A percentile compares a stretch with the other conserved stretches of the same genome.
Conservation (phyloP, 2,113 vertebrate genomes). For the Rhea pennata region DNA sequence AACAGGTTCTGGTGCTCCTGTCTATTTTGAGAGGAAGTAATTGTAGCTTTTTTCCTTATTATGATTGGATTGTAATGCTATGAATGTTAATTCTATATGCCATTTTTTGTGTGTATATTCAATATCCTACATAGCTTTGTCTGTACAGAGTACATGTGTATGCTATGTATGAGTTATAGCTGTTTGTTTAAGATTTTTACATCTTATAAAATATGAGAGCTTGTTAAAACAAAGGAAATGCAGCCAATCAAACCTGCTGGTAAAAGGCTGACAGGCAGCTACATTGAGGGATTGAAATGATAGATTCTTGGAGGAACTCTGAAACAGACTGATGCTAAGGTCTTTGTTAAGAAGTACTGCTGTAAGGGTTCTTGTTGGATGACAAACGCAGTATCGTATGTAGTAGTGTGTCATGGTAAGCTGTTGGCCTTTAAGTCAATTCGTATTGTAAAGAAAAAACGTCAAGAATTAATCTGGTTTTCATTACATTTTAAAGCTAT, state of each 20-base stretch:
- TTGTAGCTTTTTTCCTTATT: not conserved
- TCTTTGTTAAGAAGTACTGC: fast-evolving
- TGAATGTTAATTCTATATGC: not conserved
- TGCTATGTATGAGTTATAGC: not conserved
- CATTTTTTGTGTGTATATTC: not conserved
- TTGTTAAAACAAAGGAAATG: not conserved
- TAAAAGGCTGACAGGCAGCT: not conserved
- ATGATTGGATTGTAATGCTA: not conserved
- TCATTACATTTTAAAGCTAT: not conserved
- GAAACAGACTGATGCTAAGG: not conserved
- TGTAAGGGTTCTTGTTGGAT: not conserved
- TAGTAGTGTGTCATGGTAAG: not conserved
- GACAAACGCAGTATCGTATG: not conserved
- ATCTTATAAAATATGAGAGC: not conserved
- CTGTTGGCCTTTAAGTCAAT: not conserved
- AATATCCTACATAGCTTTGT: fast-evolving
- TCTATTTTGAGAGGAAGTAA: not conserved
- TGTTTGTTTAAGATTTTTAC: not conserved
- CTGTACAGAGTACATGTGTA: fast-evolving
- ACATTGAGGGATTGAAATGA: not conserved
- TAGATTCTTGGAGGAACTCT: not conserved
- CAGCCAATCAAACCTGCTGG: not conserved
- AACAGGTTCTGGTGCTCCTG: not conserved
- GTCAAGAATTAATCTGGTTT: not conserved
- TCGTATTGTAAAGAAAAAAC: not conserved